Evolutionary conservation across 2,797 vertebrate genomes (phyloP), one percentile per base, ranked within the genome.

Genomic region (Fistularia commersonii): DNA sequence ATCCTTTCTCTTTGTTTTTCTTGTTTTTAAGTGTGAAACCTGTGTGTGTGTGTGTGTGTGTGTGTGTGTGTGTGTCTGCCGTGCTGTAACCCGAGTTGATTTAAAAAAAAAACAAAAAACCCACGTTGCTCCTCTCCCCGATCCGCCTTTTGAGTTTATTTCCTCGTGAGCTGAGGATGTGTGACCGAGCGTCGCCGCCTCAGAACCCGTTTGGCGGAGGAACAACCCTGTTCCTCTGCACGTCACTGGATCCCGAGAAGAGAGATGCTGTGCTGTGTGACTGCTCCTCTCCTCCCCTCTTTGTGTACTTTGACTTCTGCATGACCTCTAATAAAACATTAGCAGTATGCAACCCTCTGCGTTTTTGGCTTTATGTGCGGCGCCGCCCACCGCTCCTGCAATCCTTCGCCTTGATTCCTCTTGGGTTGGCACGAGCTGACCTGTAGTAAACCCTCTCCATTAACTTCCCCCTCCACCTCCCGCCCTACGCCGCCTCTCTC

Each of bases 301-400:
- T 81, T 89, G 76, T 90, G 81, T 83, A 83, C 79, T 87, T 90
- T 86, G 80, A 87, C 79, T 88, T 80, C 41, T 89, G 90, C 90
- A 92, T 91, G 88, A 90, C 83, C 72, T 90, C 89, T 88, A 93
- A 96, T 92, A 91, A 92, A 87, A 78, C 79, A 79, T 81, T 83
- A 76, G 83, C 80, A 80, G 81, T 82, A 81, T 77, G 87, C 88
- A 80, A 81, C 65, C 67, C 48, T 60, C 69, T 14, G 12, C 13
- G 8, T 37, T 40, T 15, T 50, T 23, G 42, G 44, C 11, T 46
- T 39, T 45, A 32, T 41, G 10, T 69, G 10, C 60, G 54, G 39
- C 31, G 57, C 44, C 42, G 6, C n/a, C 11, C 1, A 10, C 5
- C 2, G 41, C 10, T 11, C 23, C 8, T 23, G 38, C n/a, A n/a